Base-by-base conservation (phyloP, 2,113 vertebrate genomes). In the Sander lucioperca region DNA sequence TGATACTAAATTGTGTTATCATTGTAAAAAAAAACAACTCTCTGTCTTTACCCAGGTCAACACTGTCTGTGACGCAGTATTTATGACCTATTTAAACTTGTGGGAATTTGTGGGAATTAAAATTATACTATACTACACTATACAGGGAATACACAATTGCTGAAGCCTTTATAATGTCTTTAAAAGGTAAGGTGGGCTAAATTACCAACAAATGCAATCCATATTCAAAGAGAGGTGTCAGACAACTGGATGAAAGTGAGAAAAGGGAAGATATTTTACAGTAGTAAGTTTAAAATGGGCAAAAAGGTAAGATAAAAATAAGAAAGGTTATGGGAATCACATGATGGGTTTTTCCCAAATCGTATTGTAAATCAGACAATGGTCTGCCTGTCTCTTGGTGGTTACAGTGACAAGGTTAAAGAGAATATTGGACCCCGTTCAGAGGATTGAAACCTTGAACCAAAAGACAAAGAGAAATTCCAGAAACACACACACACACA, bases 371-470 rank as follows among this genome's bases (percentile, higher is more conserved):
- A 79, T 80, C 57, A 83, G 65, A 91, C 90, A 93, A 90, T 91
- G 73, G 80, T 10, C 43, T 3, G 71, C n/a, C 56, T 85, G 50
- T 82, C 61, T 75, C 85, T 75, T 61, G 71, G 78, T 43, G 65
- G 61, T 48, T 85, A 57, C 65, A 74, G n/a, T 63, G 82, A 76
- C 74, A 77, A 66, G 74, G 80, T 76, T 36, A 73, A 59, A 74
- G 51, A 84, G 66, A 92, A 83, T 57, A 65, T 3, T 89, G 91
- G 92, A 91, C 33, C 0, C 74, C 71, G 68, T 89, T 89, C 88
- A 90, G 74, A 91, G 68, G 27, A 70, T 76, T 78, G 69, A 50
- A 90, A 80, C 93, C 91, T 94, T 93, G 91, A 89, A 77, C 77
- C 16, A 62, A 89, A 79, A 78, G 45, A 87, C 81, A 91, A 84